Base-by-base conservation (phyloP, 2,888 invertebrate genomes). In the Corbicula japonica region DNA sequence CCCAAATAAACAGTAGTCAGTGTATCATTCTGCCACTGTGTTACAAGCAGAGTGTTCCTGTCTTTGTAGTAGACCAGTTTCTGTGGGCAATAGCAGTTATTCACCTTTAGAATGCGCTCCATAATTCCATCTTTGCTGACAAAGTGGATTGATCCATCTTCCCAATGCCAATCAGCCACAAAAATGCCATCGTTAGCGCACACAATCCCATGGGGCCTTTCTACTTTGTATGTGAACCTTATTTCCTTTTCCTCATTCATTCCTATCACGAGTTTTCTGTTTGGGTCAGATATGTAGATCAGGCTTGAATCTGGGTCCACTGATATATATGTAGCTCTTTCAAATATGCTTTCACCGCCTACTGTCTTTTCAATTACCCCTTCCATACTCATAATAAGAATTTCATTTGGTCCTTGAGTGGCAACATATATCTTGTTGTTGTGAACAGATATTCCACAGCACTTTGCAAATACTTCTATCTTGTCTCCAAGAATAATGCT, bases 221-320 rank as follows among this genome's bases (percentile, higher is more conserved):
- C 44, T 26, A 75, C 75, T 18, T 48, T 34, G 28, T 75, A 69
- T 35, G 38, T 50, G 52, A 75, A 44, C 32, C 34, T 38, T 18
- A 38, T 48, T 32, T 68, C 28, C 21, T 60, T 58, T 15, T 68
- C 61, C 1, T 34, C 50, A 41, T 48, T 60, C 0, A 75, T 26
- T 21, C 68, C 75, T 21, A 60, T 35, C n/a, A 75, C 62, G 46
- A 56, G 35, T 34, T 68, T 75, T 23, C 52, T 58, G 34, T 52
- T 61, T 52, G 69, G 75, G 28, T 75, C 75, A 32, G 75, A 68
- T n/a, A 75, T 46, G 62, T 68, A 75, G 15, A 75, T 68, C 1
- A 75, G 23, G 3, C 50, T 32, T 10, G 50, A 28, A 34, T 60
- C 52, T 8, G 61, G 44, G 8, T 50, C 52, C 15, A 75, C 61